These are phyloP conservation scores for Drosophila diplacantha DNA, from an alignment of 2,888 invertebrate genomes.

Conservation along the genomic window DNA sequence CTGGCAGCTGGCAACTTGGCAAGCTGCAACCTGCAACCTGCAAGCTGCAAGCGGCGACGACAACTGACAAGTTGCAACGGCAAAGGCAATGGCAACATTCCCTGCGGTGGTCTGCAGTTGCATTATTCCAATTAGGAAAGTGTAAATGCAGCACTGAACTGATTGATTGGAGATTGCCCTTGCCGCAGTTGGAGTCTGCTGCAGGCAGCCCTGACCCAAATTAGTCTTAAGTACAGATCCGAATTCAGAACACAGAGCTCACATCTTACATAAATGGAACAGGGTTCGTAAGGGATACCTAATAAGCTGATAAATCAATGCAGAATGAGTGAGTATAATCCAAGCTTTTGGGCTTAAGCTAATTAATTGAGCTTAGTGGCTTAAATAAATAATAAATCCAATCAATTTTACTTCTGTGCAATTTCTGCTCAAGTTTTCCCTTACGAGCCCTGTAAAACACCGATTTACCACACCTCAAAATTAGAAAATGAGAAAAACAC, in stretches of 20 bases:
- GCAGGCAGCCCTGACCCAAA: constrained; percentile 14
- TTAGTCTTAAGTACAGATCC: constrained; percentile 19
- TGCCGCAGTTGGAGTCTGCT: constrained; percentile 11
- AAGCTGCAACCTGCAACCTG: background rate
- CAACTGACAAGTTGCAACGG: constrained; percentile 10
- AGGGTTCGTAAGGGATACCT: background rate
- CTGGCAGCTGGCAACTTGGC: constrained; percentile 17
- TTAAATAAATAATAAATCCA: too few species aligned
- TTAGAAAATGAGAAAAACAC: constrained; percentile 31
- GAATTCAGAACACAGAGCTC: constrained; percentile 21
- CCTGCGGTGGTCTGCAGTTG: constrained; percentile 29
- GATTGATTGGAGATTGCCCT: constrained; percentile 31
- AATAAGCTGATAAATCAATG: background rate
- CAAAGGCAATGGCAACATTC: constrained; percentile 26
- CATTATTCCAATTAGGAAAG: constrained; percentile 53
- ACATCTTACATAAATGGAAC: constrained; percentile 43
- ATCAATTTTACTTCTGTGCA: too few species aligned
- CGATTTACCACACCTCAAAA: constrained; percentile 10
- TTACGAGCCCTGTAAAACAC: constrained; percentile 19
- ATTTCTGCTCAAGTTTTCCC: too few species aligned
- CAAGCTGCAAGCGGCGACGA: constrained; percentile 11
- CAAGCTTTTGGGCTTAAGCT: too few species aligned
- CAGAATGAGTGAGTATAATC: too few species aligned
- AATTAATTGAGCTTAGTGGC: too few species aligned
- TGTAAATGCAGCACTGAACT: constrained; percentile 28